These are phyloP conservation scores for Sepiola atlantica DNA, from an alignment of 2,888 invertebrate genomes.

Conservation along the genomic window DNA sequence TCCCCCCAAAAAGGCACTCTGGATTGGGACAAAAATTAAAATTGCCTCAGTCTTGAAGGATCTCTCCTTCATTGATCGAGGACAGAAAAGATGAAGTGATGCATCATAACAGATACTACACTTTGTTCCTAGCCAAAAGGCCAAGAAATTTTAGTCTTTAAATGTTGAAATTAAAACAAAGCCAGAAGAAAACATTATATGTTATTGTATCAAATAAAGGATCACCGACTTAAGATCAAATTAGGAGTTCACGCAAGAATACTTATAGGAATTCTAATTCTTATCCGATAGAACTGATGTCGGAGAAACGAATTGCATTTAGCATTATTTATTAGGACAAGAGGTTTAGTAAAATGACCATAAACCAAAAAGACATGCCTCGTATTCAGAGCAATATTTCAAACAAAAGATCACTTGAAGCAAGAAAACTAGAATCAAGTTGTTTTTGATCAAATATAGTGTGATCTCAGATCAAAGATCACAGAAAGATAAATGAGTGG, in stretches of 20 bases:
- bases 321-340: background rate
- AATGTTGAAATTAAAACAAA: too few relatives aligned
- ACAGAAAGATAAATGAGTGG: background rate
- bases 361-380: background rate
- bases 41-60: too few relatives aligned
- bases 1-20: too few relatives aligned
- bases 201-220: background rate
- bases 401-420: conserved; percentile 32
- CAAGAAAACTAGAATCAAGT: background rate
- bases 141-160: too few relatives aligned
- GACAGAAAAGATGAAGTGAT: too few relatives aligned
- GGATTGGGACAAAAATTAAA: too few relatives aligned
- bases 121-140: too few relatives aligned
- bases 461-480: conserved; percentile 6
- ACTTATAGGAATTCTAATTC: background rate
- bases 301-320: background rate
- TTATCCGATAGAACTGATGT: background rate
- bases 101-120: too few relatives aligned
- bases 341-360: conserved; percentile 11
- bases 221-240: background rate
- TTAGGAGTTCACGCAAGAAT: background rate
- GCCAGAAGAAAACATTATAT: background rate
- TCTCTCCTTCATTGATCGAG: too few relatives aligned
- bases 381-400: background rate
- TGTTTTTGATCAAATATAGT: background rate